These are phyloP conservation scores for Orthonychiurus folsomi DNA, from an alignment of 2,888 invertebrate species.

Conservation along the genomic window DNA sequence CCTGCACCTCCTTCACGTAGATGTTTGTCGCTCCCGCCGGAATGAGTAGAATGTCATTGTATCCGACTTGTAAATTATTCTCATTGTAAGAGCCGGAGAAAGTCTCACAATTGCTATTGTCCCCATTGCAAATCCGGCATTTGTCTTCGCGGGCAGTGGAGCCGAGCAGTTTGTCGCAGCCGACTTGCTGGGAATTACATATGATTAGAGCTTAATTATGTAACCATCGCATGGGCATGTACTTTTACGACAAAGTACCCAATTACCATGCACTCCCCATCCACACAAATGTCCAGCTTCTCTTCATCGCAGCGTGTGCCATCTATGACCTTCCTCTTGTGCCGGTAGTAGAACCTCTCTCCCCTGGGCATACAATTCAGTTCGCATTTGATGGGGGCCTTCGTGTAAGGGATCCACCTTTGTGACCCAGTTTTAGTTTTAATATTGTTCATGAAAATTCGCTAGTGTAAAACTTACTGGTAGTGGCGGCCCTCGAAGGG, in stretches of 20 bases:
- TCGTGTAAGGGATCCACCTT: conserved; percentile 81
- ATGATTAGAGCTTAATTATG: conserved; percentile 11
- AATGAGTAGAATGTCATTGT: conserved; percentile 81
- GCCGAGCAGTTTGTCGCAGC: conserved; percentile 90
- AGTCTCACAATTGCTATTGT: conserved; percentile 71
- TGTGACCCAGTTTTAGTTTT: neutral
- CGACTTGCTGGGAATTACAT: conserved; percentile 84
- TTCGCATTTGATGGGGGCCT: conserved; percentile 83
- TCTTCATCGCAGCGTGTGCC: conserved; percentile 75
- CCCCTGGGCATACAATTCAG: conserved; percentile 89
- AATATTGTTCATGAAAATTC: neutral
- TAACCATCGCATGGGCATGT: neutral
- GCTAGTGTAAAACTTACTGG: conserved; percentile 53
- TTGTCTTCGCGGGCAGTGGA: conserved; percentile 77
- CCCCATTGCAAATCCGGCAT: conserved; percentile 86
- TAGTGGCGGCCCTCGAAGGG: conserved; percentile 74
- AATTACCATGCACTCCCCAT: conserved; percentile 80
- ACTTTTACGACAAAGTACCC: neutral
- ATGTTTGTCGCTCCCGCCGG: conserved; percentile 91
- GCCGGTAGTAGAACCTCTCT: conserved; percentile 82
- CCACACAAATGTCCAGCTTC: conserved; percentile 83
- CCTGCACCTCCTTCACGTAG: conserved; percentile 61
- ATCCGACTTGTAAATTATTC: conserved; percentile 72
- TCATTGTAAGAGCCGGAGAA: conserved; percentile 60
- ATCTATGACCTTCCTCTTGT: conserved; percentile 69